Base-by-base conservation (phyloP, 1,140 invertebrate species). In the Micrasema longulum region DNA sequence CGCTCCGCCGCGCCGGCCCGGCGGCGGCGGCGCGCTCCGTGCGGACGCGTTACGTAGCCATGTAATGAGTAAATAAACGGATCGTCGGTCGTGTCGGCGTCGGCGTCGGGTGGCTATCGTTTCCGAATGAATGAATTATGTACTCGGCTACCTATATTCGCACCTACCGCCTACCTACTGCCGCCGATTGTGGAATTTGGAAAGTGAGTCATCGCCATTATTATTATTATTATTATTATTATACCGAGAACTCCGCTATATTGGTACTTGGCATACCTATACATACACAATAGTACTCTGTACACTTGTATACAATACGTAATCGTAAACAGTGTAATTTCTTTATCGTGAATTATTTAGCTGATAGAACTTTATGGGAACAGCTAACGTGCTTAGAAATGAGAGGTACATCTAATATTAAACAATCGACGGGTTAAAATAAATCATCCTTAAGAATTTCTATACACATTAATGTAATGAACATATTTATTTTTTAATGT, bases 51-150 rank as follows among this genome's bases (percentile, higher is more conserved):
- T n/a, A n/a, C n/a, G n/a, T n/a, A n/a, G n/a, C n/a, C n/a, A 52
- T 60, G 57, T 63, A 63, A 63, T 63, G 60, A 63, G 36, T 43
- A 23, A 47, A 63, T 43, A 43, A 63, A 63, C 43, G 60, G 43
- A 63, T 60, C n/a, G n/a, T n/a, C n/a, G n/a, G n/a, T n/a, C n/a
- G n/a, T n/a, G n/a, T n/a, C n/a, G n/a, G n/a, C n/a, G n/a, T n/a
- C n/a, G n/a, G n/a, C 35, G 35, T 60, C 36, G 26, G 26, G 53
- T 36, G 23, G 53, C 35, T 60, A 60, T 60, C 53, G 53, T 31
- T 60, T 38, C 26, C 20, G 53, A 60, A 60, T 63, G 60, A 63
- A 63, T 63, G 60, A 63, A 63, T 63, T 43, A 43, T 43, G 57
- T 20, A 38, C 23, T 60, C n/a, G 12, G 12, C 38, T 43, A 23